These are phyloP conservation scores for Sciurus carolinensis DNA, from an alignment of 2,797 vertebrate genomes.

Conservation along the genomic window DNA sequence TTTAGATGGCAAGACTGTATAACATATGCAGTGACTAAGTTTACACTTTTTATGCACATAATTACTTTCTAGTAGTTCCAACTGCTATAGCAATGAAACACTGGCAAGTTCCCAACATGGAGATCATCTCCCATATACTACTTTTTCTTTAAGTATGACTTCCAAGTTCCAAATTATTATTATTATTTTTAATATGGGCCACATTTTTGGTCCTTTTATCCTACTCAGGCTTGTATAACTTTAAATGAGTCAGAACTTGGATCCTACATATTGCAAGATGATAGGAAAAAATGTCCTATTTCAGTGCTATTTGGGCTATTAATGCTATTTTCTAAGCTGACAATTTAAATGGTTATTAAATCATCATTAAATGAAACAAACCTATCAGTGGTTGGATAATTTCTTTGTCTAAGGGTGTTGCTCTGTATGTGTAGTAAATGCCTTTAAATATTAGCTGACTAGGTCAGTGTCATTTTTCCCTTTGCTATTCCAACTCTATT, in stretches of 20 bases:
- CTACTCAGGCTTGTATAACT: slow-evolving; percentile 13
- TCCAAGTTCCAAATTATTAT: not conserved
- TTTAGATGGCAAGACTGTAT: slow-evolving; percentile 42
- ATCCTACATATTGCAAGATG: not conserved
- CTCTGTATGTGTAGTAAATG: too few relatives aligned
- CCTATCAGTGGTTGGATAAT: too few relatives aligned
- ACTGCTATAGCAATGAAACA: not conserved
- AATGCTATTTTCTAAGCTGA: slow-evolving; percentile 46
- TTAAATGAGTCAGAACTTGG: slow-evolving; percentile 43
- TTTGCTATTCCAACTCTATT: too few relatives aligned
- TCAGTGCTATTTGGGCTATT: slow-evolving; percentile 28
- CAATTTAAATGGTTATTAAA: too few relatives aligned
- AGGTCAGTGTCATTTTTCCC: too few relatives aligned
- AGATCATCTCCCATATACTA: not conserved
- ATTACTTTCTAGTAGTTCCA: slow-evolving; percentile 11
- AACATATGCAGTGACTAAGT: not conserved
- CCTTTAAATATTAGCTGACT: too few relatives aligned
- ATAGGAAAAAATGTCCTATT: not conserved
- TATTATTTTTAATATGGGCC: not conserved
- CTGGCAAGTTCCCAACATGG: slow-evolving; percentile 5
- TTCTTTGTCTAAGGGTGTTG: too few relatives aligned
- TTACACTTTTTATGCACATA: not conserved
- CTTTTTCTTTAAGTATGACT: slow-evolving; percentile 9
- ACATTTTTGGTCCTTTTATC: not conserved
- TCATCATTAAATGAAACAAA: too few relatives aligned